Base-by-base conservation (phyloP, 2,888 invertebrate genomes). In the Hydropsyche betteni region DNA sequence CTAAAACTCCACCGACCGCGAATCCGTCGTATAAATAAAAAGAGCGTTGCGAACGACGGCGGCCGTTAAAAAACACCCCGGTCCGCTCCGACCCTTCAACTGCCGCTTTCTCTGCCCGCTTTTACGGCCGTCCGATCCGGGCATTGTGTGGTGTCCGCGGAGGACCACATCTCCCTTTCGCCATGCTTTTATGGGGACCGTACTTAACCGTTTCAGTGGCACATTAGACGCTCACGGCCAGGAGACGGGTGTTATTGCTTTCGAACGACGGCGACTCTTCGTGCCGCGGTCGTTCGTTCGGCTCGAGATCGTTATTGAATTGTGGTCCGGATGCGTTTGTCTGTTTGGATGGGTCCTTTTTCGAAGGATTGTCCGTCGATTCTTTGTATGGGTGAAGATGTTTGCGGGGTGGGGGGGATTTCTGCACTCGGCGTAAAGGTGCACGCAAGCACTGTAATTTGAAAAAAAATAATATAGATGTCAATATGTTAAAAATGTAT, bases 191-290 rank as follows among this genome's bases (percentile, higher is more conserved):
- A 36, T 36, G 12, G 36, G 36, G 34, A 64, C 36, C 64, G 64
- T 64, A 64, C 64, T 64, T 64, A 61, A 64, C 34, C 12, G 34
- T 64, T 64, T 64, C 64, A 64, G 64, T 64, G 64, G 33, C 36
- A 34, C 64, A 64, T 64, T 64, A 64, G 64, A 64, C 44, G 6
- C 44, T 44, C 44, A 2, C 44, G 44, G 44, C 34, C 64, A 36
- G 34, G 36, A 33, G 34, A 64, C 64, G 64, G 64, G 34, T 64
- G 5, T 64, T 64, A 64, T 64, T 64, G 64, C 64, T 64, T 64
- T 64, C 64, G 64, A 36, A 64, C 64, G 64, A 64, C 34, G 64
- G 5, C 8, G 8, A n/a, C 34, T 34, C 34, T 64, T 36, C 64
- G 64, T 64, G 64, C 36, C 44, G 44, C 44, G 44, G 34, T 34